Base-by-base conservation (phyloP, 2,113 vertebrate species). In the Taurulus bubalis region DNA sequence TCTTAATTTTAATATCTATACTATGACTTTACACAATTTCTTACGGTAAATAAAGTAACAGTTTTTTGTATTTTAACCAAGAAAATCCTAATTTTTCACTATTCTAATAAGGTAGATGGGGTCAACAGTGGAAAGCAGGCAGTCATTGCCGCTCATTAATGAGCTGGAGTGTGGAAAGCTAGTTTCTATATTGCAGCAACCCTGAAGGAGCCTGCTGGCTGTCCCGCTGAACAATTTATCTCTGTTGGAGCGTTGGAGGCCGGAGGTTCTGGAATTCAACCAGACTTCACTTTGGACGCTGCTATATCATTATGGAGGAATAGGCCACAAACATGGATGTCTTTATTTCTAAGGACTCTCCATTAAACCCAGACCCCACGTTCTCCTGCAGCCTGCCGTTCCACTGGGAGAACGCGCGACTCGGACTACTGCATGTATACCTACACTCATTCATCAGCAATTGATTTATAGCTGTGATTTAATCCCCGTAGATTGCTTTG, bases 121-220 rank as follows among this genome's bases (percentile, higher is more conserved):
- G 76, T 86, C 73, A 79, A 32, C 62, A 12, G 72, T 20, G 55
- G 71, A 58, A 71, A 30, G 24, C 12, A 22, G 4, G 24, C 49
- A 24, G 66, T 69, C 55, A 3, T 49, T 49, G 72, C 22, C 49
- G 42, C 65, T 87, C 83, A 85, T 87, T 90, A 87, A 79, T 78
- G 77, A 86, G 80, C 82, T 8, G 10, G n/a, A n/a, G n/a, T n/a
- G 38, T 30, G 75, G 67, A 73, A 59, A 75, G 51, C 70, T 71
- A 64, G n/a, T n/a, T n/a, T n/a, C n/a, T 70, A 85, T 87, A 83
- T 70, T 40, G 36, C 58, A 47, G 56, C 66, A 67, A 80, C 79
- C 55, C 72, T 82, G 69, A 67, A 80, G 66, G 24, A 75, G 47
- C 42, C 79, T 62, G 70, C 70, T 16, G 75, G 85, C 66, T 53